Evolutionary conservation across 2,888 invertebrate species (phyloP).

Genomic region (Idaea dimidiata): DNA sequence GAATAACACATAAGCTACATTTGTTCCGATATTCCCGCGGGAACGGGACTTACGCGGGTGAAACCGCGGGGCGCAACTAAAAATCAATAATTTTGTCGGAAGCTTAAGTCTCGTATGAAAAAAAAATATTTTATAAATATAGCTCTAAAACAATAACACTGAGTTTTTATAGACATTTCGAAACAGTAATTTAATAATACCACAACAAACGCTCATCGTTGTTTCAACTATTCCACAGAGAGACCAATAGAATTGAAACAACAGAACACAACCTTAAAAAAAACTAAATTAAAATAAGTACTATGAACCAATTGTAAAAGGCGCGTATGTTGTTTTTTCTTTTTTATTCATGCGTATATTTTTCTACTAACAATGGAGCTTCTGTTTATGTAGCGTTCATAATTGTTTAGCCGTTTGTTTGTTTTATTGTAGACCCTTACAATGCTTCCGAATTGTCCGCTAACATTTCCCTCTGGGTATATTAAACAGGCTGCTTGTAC

Average conservation of each 20-base stretch:
- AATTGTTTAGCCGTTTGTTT: constrained; percentile 26
- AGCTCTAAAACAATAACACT: neutral
- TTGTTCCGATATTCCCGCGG: too few relatives aligned
- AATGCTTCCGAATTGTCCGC: constrained; percentile 16
- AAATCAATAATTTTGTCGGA: too few relatives aligned
- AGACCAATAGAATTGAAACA: neutral
- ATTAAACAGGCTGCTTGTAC: constrained; percentile 10
- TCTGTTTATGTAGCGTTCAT: constrained; percentile 26
- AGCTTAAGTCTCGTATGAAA: too few relatives aligned
- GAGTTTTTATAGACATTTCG: neutral
- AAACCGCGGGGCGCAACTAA: too few relatives aligned
- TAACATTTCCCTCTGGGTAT: constrained; percentile 12
- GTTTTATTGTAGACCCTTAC: constrained; percentile 18
- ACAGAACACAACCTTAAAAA: neutral
- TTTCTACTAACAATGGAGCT: constrained; percentile 22
- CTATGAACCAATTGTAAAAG: constrained; percentile 4
- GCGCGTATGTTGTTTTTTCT: constrained; percentile 9
- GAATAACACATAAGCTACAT: too few relatives aligned
- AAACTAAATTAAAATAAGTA: constrained; percentile 12
- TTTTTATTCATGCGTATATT: constrained; percentile 22
- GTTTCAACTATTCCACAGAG: neutral
- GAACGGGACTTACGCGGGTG: too few relatives aligned
- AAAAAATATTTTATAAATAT: neutral
- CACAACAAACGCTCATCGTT: neutral
- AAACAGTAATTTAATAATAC: neutral